Evolutionary conservation across 2,888 invertebrate species (phyloP).

Genomic region (Trachelus troglodyta): DNA sequence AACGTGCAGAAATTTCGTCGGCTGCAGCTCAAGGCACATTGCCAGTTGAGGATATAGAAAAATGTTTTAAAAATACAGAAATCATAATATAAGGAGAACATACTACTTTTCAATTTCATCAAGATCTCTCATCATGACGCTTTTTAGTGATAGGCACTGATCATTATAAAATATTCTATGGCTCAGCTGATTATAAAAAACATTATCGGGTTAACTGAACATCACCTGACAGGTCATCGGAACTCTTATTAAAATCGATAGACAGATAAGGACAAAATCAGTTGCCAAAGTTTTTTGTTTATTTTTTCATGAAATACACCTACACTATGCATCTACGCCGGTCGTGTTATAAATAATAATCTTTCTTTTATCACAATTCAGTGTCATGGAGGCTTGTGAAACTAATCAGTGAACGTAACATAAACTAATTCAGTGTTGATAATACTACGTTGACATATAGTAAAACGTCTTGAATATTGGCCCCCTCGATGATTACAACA

Average conservation of each 20-base stretch:
- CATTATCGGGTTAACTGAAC: not conserved
- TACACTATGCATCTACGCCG: not conserved
- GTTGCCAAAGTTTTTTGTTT: not conserved
- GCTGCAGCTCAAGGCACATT: slow-evolving; percentile 43
- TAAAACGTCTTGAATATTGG: not conserved
- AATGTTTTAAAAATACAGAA: slow-evolving; percentile 7
- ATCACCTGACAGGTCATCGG: not conserved
- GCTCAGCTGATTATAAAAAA: not conserved
- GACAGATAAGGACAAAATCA: not conserved
- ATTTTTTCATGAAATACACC: not conserved
- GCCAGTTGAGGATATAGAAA: slow-evolving; percentile 21
- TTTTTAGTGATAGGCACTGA: not conserved
- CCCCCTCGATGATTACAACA: not conserved
- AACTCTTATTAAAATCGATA: not conserved
- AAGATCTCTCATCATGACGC: not conserved
- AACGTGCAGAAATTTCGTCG: slow-evolving; percentile 70
- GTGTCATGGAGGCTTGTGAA: not conserved
- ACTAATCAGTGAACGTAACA: not conserved
- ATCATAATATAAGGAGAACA: not conserved
- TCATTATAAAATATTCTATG: not conserved
- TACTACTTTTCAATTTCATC: not conserved
- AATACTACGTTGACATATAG: not conserved
- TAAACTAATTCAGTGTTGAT: not conserved
- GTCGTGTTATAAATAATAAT: not conserved
- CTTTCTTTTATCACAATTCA: not conserved